Conservation (phyloP, 1,140 invertebrate species). For the Drosophila equinoxialis region DNA sequence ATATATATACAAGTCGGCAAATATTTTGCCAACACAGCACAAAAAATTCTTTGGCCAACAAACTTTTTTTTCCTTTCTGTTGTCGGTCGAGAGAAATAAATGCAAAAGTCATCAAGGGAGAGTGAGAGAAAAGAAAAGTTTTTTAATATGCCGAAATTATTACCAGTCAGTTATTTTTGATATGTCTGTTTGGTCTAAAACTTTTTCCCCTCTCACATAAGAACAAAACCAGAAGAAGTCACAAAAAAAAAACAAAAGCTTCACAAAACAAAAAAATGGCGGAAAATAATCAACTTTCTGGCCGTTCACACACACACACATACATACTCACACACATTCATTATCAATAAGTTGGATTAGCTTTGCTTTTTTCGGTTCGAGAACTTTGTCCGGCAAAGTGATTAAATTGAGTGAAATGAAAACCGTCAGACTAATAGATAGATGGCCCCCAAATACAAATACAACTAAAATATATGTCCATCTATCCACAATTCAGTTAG, state of each 20-base stretch:
- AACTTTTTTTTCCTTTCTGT: conserved; percentile 38
- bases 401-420: conserved; percentile 78
- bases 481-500: too few relatives aligned
- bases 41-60: conserved; percentile 44
- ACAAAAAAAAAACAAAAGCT: conserved; percentile 17
- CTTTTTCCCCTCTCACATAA: conserved; percentile 41
- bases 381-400: conserved; percentile 74
- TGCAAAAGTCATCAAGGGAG: conserved; percentile 76
- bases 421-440: conserved; percentile 70
- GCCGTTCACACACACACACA: conserved; percentile 13
- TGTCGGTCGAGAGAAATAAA: conserved; percentile 59
- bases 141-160: conserved; percentile 82
- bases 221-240: conserved; percentile 13
- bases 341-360: conserved; percentile 81
- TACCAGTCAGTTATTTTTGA: conserved; percentile 80
- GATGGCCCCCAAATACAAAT: conserved; percentile 18
- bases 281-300: conserved; percentile 73
- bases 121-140: conserved; percentile 61
- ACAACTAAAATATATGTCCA: conserved; percentile 33
- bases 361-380: conserved; percentile 25
- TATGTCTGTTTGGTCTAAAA: conserved; percentile 63
- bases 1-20: conserved; percentile 25
- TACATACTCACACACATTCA: conserved; percentile 54
- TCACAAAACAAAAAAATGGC: conserved; percentile 4
- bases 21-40: conserved; percentile 67